Evolutionary conservation across 1,140 invertebrate species (phyloP), one percentile per base, ranked within the genome.

Genomic region (Drosophila sproati): DNA sequence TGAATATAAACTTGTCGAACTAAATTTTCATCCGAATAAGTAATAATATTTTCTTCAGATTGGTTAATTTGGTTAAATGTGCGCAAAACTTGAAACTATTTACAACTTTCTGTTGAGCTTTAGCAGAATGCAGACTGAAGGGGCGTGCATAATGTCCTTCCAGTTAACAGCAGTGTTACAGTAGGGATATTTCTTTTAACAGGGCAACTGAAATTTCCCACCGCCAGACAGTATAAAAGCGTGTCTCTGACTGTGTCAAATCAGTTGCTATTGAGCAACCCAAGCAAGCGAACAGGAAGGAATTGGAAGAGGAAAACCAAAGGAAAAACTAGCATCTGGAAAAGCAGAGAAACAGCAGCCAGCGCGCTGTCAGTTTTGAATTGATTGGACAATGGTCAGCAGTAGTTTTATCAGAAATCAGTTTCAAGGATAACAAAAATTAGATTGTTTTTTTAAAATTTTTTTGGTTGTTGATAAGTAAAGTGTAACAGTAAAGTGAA

Each of bases 211-310:
- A 61, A 62, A 70, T 80, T 47, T 79, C 78, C 50, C 43, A 68
- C 32, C 31, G 39, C 5, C 3, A 48, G 12, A 29, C 41, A 3
- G 32, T 41, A 86, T 87, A 88, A 88, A 32, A 77, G 41, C 28
- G 57, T 57, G 3, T 12, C 29, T 5, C 39, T 28, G 60, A 43
- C 62, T 45, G 70, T 29, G 31, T 60, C 39, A 5, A 76, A 57
- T 68, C 78, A 90, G 86, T 90, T 90, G 77, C 79, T 73, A 73
- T 60, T 56, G 73, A 78, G 78, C 70, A 90, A 60, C 76, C 82
- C 31, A 64, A 73, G 86, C 48, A 20, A 20, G 20, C 35, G 2
- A 50, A 67, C 31, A 50, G 57, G 34, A 51, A 56, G 34, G 20
- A 54, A 8, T 8, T 32, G 4, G 8, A 47, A 47, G 8, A 61